Evolutionary conservation across 2,797 vertebrate species (phyloP).

Genomic region (Strix occidentalis): DNA sequence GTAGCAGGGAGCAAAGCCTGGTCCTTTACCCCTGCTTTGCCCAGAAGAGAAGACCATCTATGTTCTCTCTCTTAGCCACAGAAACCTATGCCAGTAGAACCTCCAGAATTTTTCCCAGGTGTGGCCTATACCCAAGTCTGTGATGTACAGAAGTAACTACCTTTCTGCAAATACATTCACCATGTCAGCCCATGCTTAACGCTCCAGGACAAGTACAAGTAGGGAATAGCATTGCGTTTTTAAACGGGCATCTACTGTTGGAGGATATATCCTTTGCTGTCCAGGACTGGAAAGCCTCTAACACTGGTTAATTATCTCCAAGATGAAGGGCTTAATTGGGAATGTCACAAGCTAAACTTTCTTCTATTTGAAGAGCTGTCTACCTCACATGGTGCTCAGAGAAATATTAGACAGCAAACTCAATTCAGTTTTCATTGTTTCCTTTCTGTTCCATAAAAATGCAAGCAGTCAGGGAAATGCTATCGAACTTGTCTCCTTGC

Average conservation of each 20-base stretch:
- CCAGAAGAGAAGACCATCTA: background rate
- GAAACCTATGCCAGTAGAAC: background rate
- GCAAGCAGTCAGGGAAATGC: background rate
- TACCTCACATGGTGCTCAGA: constrained; percentile 64
- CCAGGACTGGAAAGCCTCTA: constrained; percentile 45
- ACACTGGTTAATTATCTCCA: constrained; percentile 59
- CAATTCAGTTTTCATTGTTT: constrained; percentile 65
- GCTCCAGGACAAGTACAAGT: background rate
- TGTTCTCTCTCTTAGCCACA: background rate
- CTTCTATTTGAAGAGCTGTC: constrained; percentile 63
- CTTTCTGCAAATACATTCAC: background rate
- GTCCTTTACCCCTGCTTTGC: background rate
- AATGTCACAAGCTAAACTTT: constrained; percentile 61
- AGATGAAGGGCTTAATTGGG: constrained; percentile 59
- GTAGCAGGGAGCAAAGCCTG: background rate
- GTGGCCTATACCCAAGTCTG: background rate
- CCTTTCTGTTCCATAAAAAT: constrained; percentile 53
- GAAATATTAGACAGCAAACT: constrained; percentile 60
- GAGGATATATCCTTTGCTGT: constrained; percentile 66
- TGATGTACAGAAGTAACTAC: background rate
- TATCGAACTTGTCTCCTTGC: constrained; percentile 8
- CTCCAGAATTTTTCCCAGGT: background rate
- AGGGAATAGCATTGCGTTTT: background rate
- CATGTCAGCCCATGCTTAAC: background rate
- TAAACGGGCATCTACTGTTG: background rate